These are phyloP conservation scores for Hyposmocoma kahamanoa DNA, from an alignment of 1,140 invertebrate genomes.

Conservation along the genomic window DNA sequence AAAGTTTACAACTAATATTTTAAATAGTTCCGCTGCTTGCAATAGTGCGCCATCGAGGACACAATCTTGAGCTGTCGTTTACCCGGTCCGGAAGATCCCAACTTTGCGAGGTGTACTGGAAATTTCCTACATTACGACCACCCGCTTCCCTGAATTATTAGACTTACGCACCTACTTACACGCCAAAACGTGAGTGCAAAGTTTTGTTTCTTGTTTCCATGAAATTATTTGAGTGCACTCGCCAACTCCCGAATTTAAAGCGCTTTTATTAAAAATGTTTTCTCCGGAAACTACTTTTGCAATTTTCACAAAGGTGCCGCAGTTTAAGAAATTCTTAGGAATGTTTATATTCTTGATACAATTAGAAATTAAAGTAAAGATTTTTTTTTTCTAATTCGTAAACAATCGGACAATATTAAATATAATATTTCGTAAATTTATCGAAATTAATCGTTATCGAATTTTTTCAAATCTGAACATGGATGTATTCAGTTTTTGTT, in stretches of 20 bases:
- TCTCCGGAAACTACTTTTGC: conserved; percentile 1
- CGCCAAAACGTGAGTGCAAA: conserved; percentile 36
- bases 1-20: no score
- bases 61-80: conserved; percentile 28
- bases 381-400: no score
- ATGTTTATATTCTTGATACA: no score
- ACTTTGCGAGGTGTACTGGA: conserved; percentile 37
- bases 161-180: conserved; percentile 52
- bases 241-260: conserved; percentile 1
- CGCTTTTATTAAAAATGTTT: conserved; percentile 1
- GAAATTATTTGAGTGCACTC: conserved; percentile 21
- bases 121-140: conserved; percentile 57
- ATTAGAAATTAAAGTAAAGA: no score
- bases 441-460: no score
- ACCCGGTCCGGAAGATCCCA: conserved; percentile 31
- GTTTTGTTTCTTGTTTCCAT: conserved; percentile 46
- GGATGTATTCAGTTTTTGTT: no score
- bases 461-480: no score
- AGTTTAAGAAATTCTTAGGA: no score
- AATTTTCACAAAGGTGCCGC: no score
- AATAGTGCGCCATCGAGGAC: conserved; percentile 18
- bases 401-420: no score
- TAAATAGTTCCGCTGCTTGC: no score
- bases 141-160: conserved; percentile 56
- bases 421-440: no score